Conservation (phyloP, 2,797 vertebrate genomes). For the Ispidina lecontei region DNA sequence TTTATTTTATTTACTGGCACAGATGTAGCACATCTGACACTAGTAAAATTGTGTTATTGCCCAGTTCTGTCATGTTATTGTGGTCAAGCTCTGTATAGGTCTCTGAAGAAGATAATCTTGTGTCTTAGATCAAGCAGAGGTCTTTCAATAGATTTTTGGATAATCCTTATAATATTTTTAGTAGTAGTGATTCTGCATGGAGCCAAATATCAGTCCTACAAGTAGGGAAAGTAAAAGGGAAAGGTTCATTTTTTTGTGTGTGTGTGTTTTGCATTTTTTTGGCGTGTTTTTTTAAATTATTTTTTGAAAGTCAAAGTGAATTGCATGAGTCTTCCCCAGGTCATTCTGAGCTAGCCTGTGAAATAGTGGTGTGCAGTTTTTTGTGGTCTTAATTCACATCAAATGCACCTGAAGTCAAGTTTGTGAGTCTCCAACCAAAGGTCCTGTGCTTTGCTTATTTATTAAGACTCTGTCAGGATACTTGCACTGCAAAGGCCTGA, state of each 20-base stretch:
- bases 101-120: background rate
- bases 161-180: background rate
- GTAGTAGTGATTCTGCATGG: background rate
- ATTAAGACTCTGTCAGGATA: background rate
- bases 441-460: background rate
- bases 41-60: background rate
- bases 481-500: background rate
- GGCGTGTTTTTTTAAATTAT: background rate
- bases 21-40: background rate
- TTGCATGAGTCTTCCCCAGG: background rate
- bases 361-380: background rate
- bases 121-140: background rate
- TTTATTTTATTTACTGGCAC: background rate
- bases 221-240: background rate
- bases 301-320: background rate
- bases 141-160: background rate
- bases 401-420: background rate
- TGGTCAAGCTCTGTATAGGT: background rate
- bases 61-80: background rate
- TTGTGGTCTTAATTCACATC: background rate
- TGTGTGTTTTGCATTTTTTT: too few relatives aligned
- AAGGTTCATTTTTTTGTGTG: background rate
- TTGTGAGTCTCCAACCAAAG: background rate
- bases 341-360: background rate
- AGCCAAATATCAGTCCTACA: background rate